phyloP scores from a whole-genome alignment of 2,888 invertebrate genomes.

The Pocota personata region DNA sequence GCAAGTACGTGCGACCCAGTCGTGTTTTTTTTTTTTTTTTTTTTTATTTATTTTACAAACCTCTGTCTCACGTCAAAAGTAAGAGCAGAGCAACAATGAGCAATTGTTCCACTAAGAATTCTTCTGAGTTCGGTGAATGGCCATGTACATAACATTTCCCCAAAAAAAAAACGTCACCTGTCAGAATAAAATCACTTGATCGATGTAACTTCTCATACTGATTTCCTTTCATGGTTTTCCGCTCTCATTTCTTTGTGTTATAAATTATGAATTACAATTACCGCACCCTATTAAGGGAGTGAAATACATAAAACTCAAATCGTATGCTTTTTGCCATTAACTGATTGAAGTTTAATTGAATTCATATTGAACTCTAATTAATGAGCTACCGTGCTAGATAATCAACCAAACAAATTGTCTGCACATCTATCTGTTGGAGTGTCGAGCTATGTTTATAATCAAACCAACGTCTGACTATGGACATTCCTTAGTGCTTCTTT shows the following conservation, averaged over 20 bases:
- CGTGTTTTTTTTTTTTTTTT: too few relatives aligned
- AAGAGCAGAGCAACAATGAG: too few relatives aligned
- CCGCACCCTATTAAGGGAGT: background rate
- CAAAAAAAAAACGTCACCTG: too few relatives aligned
- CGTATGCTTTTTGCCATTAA: background rate
- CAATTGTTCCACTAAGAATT: too few relatives aligned
- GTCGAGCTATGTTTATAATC: background rate
- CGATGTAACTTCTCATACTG: too few relatives aligned
- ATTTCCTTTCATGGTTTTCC: too few relatives aligned
- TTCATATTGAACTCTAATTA: conserved; percentile 1
- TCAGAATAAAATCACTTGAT: too few relatives aligned
- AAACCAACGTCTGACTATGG: background rate
- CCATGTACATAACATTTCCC: too few relatives aligned
- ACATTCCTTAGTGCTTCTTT: conserved; percentile 8
- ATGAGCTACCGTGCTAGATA: background rate
- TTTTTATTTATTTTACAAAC: too few relatives aligned
- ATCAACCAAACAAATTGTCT: conserved; percentile 10
- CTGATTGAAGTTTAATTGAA: background rate
- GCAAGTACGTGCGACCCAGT: too few relatives aligned
- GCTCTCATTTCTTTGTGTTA: background rate
- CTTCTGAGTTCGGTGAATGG: too few relatives aligned
- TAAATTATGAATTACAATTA: background rate
- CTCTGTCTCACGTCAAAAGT: too few relatives aligned
- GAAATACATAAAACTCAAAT: background rate
- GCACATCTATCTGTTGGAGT: background rate